phyloP scores from a whole-genome alignment of 2,797 vertebrate genomes.

The Muscicapa striata region DNA sequence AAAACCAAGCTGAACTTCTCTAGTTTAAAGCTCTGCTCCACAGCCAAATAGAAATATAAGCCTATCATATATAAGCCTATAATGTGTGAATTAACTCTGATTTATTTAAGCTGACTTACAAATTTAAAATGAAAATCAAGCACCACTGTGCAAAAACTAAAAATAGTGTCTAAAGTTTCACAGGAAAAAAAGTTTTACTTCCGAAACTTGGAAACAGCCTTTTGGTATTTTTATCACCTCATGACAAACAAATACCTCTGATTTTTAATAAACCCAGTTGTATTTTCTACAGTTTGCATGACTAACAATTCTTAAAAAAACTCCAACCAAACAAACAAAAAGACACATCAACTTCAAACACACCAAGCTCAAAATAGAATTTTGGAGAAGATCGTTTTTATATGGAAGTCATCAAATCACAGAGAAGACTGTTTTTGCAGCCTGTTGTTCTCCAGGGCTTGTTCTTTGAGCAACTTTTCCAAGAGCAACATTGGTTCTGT shows the following conservation, averaged over 20 bases:
- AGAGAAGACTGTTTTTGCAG: conserved; percentile 20
- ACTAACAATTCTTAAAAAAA: neutral
- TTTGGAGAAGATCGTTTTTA: conserved; percentile 20
- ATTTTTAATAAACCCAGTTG: neutral
- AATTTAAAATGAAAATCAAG: conserved; percentile 2
- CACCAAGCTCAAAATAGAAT: conserved; percentile 13
- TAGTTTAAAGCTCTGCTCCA: conserved; percentile 14
- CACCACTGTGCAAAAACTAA: neutral
- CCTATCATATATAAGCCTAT: neutral
- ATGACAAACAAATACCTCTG: neutral
- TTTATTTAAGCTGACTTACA: neutral
- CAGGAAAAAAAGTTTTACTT: neutral
- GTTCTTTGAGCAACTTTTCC: conserved; percentile 23
- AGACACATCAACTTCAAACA: neutral
- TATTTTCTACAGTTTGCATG: neutral
- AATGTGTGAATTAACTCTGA: neutral
- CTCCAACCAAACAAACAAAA: neutral
- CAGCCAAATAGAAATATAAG: neutral
- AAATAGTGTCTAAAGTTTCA: neutral
- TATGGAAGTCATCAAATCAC: conserved; percentile 55
- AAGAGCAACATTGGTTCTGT: conserved; percentile 44
- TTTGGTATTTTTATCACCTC: neutral
- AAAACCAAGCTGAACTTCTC: conserved; percentile 23
- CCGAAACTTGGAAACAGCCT: neutral
- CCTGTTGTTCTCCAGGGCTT: conserved; percentile 17